These are phyloP conservation scores for Bostrychus sinensis DNA, from an alignment of 2,113 vertebrate species.

Conservation along the genomic window DNA sequence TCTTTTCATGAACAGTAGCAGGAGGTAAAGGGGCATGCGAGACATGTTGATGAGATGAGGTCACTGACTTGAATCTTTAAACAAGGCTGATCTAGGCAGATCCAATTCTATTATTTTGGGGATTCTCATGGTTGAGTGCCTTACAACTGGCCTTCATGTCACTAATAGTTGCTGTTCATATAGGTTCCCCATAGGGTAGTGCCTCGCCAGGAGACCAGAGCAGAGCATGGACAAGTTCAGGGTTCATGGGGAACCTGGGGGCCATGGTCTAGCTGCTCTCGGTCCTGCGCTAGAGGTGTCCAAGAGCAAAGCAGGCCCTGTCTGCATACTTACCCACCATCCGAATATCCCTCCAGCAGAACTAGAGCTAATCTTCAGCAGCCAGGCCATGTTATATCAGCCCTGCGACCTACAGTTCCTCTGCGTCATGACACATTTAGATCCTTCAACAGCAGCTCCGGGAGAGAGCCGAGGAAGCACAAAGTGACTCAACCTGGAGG, in stretches of 20 bases:
- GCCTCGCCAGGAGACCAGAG: slow-evolving; percentile 66
- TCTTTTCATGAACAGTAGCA: slow-evolving; percentile 46
- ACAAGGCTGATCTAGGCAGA: slow-evolving; percentile 36
- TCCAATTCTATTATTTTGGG: slow-evolving; percentile 39
- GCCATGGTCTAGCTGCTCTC: slow-evolving; percentile 89
- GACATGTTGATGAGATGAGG: slow-evolving; percentile 59
- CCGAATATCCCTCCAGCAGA: slow-evolving; percentile 63
- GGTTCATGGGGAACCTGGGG: slow-evolving; percentile 92
- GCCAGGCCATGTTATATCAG: slow-evolving; percentile 81
- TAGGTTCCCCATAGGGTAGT: slow-evolving; percentile 88
- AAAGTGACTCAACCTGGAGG: slow-evolving; percentile 65
- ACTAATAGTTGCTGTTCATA: slow-evolving; percentile 20
- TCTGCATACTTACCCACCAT: slow-evolving; percentile 76
- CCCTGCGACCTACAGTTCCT: slow-evolving; percentile 83
- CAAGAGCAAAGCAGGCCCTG: slow-evolving; percentile 90
- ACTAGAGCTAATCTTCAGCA: slow-evolving; percentile 43
- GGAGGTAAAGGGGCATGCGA: slow-evolving; percentile 32
- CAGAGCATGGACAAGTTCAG: slow-evolving; percentile 57
- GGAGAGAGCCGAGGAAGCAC: slow-evolving; percentile 26
- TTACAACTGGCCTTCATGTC: not conserved
- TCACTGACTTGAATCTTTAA: slow-evolving; percentile 49
- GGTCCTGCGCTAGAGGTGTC: slow-evolving; percentile 88
- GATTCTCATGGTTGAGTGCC: slow-evolving; percentile 5
- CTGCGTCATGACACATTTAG: slow-evolving; percentile 73
- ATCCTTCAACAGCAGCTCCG: slow-evolving; percentile 36